Conservation (phyloP, 2,113 vertebrate species). For the Barnardius zonarius region DNA sequence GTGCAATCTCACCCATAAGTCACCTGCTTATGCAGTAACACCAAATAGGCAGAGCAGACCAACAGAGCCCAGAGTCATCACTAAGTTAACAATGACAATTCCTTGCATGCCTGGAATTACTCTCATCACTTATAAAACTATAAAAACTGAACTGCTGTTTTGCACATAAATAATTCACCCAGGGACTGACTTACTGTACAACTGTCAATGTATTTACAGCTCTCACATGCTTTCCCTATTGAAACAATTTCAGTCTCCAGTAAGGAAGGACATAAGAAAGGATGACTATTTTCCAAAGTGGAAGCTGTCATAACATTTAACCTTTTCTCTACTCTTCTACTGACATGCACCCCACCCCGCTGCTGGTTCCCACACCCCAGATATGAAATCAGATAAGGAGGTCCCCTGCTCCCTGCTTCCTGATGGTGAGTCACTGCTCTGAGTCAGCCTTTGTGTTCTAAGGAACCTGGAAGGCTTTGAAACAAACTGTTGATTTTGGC, state of each 20-base stretch:
- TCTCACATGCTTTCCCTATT: background rate
- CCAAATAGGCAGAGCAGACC: background rate
- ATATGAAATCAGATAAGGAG: conserved; percentile 71
- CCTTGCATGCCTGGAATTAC: background rate
- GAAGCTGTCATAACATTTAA: conserved; percentile 51
- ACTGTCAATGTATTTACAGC: background rate
- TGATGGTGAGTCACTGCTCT: conserved; percentile 74
- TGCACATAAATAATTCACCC: background rate
- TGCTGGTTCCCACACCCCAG: conserved; percentile 73
- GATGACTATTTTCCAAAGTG: conserved; percentile 9
- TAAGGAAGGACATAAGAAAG: background rate
- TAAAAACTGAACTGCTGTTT: background rate
- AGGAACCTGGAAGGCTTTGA: conserved; percentile 77
- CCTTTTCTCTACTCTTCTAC: conserved; percentile 42
- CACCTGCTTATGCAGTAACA: background rate
- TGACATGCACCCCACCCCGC: background rate
- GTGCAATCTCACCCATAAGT: background rate
- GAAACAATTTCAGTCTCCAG: background rate
- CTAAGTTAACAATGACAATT: background rate
- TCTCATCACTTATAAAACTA: background rate
- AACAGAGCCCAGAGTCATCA: background rate
- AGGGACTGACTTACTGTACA: background rate
- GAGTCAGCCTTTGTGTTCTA: conserved; percentile 79
- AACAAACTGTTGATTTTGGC: conserved; percentile 74
- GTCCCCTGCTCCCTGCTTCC: conserved; percentile 68